Evolutionary conservation across 2,888 invertebrate species (phyloP).

Genomic region (Xanthorhoe designata): DNA sequence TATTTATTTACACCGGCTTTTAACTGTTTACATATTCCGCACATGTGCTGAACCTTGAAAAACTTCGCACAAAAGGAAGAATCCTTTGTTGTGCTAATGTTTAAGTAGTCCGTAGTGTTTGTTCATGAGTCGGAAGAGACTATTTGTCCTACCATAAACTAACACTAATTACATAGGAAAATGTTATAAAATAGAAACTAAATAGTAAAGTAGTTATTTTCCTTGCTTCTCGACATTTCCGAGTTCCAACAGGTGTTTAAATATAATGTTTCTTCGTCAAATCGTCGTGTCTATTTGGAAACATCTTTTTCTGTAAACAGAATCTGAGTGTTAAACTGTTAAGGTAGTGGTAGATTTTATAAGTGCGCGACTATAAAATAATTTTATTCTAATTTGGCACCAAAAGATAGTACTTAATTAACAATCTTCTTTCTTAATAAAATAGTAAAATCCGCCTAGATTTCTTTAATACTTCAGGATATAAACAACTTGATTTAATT

Average conservation of each 20-base stretch:
- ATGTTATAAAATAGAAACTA: constrained; percentile 1
- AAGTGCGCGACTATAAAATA: background rate
- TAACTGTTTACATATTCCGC: constrained; percentile 40
- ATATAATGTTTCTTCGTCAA: background rate
- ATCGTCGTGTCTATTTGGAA: background rate
- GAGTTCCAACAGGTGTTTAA: constrained; percentile 6
- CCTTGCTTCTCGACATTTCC: constrained; percentile 2
- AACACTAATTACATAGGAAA: constrained; percentile 25
- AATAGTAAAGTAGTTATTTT: constrained; percentile 10
- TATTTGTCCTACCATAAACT: constrained; percentile 14
- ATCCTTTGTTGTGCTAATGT: constrained; percentile 35
- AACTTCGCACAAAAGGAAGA: constrained; percentile 34
- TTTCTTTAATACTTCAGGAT: background rate
- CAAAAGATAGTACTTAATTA: background rate
- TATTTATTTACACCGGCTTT: constrained; percentile 29
- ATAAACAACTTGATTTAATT: background rate
- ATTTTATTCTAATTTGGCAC: background rate
- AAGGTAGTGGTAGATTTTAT: background rate
- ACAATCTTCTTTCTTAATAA: background rate
- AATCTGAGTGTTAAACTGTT: background rate
- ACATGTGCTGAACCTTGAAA: constrained; percentile 37
- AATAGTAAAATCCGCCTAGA: background rate
- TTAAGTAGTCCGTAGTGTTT: constrained; percentile 4
- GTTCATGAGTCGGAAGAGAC: constrained; percentile 21
- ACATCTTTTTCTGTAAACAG: constrained; percentile 5